phyloP scores from a whole-genome alignment of 23 tunicate species.

The Clavelina lepadiformis region DNA sequence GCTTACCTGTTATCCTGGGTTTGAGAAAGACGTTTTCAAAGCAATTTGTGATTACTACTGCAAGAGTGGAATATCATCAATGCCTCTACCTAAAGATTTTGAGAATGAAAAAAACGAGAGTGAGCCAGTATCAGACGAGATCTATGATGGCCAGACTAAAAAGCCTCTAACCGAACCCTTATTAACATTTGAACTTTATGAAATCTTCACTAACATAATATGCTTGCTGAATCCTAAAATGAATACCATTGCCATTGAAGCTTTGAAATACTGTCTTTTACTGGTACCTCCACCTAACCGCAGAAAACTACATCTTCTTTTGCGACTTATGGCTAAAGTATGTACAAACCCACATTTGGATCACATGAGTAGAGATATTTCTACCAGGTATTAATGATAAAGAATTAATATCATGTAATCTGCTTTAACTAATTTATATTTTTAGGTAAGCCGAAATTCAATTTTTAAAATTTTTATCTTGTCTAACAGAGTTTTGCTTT shows the following conservation, averaged over 20 bases:
- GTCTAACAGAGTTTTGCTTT: constrained; percentile 24
- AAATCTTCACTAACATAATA: constrained; percentile 48
- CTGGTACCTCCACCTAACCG: constrained; percentile 58
- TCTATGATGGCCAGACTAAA: too few relatives aligned
- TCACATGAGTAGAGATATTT: constrained; percentile 14
- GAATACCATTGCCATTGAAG: constrained; percentile 35
- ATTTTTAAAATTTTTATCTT: too few relatives aligned
- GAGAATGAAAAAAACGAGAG: too few relatives aligned
- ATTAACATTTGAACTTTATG: constrained; percentile 44
- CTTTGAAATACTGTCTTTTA: constrained; percentile 28
- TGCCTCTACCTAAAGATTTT: too few relatives aligned
- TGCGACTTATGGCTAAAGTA: constrained; percentile 56
- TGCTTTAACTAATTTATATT: background rate
- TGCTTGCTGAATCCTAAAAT: constrained; percentile 42
- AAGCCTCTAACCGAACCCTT: constrained; percentile 37
- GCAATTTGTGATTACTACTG: constrained; percentile 59
- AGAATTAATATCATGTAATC: background rate
- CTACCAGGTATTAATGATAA: constrained; percentile 39
- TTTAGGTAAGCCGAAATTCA: background rate
- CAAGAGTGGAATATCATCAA: too few relatives aligned
- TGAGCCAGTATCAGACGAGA: too few relatives aligned
- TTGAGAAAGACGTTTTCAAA: constrained; percentile 56
- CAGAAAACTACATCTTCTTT: constrained; percentile 48
- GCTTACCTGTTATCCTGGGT: constrained; percentile 53
- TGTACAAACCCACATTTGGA: constrained; percentile 29